These are phyloP conservation scores for Tragulus kanchil DNA, from an alignment of 2,113 vertebrate species.

Conservation along the genomic window DNA sequence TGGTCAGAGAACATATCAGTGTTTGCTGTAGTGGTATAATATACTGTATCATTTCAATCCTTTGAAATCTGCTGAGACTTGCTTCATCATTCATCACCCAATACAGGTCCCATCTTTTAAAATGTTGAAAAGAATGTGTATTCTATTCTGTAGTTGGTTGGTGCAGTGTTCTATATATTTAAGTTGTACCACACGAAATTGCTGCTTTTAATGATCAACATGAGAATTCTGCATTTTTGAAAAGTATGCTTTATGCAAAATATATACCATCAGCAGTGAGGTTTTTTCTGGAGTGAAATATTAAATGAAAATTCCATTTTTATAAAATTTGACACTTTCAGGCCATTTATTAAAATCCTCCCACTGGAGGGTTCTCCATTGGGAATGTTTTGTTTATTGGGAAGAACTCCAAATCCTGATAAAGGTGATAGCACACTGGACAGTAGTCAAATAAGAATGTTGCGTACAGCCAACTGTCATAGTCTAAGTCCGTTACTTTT, in stretches of 20 bases:
- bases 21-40: background rate
- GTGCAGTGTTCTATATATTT: background rate
- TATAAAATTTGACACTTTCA: conserved; percentile 42
- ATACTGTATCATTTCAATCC: background rate
- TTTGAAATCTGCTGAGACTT: conserved; percentile 20
- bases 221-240: background rate
- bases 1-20: background rate
- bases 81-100: background rate
- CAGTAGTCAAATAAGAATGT: background rate
- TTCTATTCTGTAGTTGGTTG: background rate
- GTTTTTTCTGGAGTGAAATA: conserved; percentile 26
- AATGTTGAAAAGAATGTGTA: background rate
- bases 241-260: background rate
- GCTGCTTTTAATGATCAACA: background rate
- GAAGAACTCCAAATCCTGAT: background rate
- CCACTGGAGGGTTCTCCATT: background rate
- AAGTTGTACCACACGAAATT: background rate
- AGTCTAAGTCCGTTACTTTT: background rate
- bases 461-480: background rate
- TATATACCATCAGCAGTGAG: background rate
- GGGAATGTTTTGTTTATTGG: conserved; percentile 6
- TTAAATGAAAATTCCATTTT: background rate
- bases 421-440: background rate
- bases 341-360: background rate
- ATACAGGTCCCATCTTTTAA: background rate